phyloP scores from a whole-genome alignment of 2,888 invertebrate genomes.

The Drosophila dives region DNA sequence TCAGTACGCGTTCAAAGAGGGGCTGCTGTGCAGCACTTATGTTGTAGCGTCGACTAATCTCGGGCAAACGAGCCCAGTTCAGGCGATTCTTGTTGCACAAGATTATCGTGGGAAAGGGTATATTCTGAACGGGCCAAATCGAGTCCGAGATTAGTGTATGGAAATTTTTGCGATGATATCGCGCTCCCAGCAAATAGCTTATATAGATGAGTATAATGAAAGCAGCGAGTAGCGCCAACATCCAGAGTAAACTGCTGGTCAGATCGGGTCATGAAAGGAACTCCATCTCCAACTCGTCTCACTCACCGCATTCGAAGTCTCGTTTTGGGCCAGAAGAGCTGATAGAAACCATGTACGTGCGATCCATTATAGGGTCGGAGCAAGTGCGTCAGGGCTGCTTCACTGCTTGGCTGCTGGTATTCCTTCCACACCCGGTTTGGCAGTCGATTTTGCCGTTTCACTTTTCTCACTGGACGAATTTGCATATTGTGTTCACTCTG shows the following conservation, averaged over 20 bases:
- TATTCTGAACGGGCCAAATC: conserved; percentile 74
- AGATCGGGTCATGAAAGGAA: too few relatives aligned
- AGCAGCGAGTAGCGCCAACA: conserved; percentile 65
- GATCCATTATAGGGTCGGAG: conserved; percentile 46
- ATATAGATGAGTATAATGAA: conserved; percentile 69
- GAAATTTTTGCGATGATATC: conserved; percentile 69
- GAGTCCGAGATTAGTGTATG: conserved; percentile 80
- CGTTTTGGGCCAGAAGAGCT: conserved; percentile 58
- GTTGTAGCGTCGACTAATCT: conserved; percentile 64
- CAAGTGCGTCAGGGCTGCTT: conserved; percentile 49
- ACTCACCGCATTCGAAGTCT: conserved; percentile 67
- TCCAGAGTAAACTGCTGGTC: conserved; percentile 70
- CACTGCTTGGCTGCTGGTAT: not conserved
- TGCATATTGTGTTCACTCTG: conserved; percentile 36
- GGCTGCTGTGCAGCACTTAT: conserved; percentile 34
- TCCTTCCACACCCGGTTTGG: conserved; percentile 25
- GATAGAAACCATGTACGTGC: conserved; percentile 69
- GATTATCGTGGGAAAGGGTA: conserved; percentile 82
- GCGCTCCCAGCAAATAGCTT: conserved; percentile 66
- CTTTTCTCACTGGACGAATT: conserved; percentile 9
- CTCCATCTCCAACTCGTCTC: not conserved
- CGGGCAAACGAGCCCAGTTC: conserved; percentile 80
- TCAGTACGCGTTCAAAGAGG: conserved; percentile 69
- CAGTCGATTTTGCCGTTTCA: conserved; percentile 9
- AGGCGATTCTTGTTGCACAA: conserved; percentile 83